A percentile compares a stretch with the other conserved stretches of the same genome.
These are phyloP conservation scores for Athene noctua DNA, from an alignment of 2,113 vertebrate genomes.

Conservation along the genomic window DNA sequence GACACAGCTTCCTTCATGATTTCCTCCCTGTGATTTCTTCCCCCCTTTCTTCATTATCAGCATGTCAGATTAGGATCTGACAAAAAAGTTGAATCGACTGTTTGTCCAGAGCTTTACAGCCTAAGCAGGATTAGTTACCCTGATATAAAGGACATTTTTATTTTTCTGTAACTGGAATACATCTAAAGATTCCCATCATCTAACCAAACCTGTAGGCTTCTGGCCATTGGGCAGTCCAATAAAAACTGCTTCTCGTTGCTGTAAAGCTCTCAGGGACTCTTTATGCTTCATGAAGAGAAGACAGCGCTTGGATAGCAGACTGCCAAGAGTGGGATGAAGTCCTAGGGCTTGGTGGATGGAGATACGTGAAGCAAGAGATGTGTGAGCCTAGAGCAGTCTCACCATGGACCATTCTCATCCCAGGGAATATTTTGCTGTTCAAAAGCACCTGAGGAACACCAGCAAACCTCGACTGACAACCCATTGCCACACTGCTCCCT, in stretches of 20 bases:
- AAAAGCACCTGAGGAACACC: not conserved
- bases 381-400: not conserved
- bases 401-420: rapidly evolving
- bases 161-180: conserved; percentile 44
- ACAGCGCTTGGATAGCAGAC: not conserved
- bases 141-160: conserved; percentile 62
- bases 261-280: not conserved
- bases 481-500: not conserved
- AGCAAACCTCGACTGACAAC: not conserved
- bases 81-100: conserved; percentile 45
- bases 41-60: conserved; percentile 63
- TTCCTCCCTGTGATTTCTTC: conserved; percentile 10
- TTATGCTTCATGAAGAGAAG: not conserved
- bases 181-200: not conserved
- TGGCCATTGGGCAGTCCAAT: not conserved
- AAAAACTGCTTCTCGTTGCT: not conserved
- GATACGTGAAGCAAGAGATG: not conserved
- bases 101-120: conserved; percentile 42
- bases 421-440: not conserved
- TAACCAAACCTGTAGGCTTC: not conserved
- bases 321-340: not conserved
- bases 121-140: conserved; percentile 65
- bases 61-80: conserved; percentile 72
- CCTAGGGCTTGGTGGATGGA: not conserved
- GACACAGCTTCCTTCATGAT: conserved; percentile 13